phyloP scores from a whole-genome alignment of 2,113 vertebrate species.

The Cranoglanis bouderius region DNA sequence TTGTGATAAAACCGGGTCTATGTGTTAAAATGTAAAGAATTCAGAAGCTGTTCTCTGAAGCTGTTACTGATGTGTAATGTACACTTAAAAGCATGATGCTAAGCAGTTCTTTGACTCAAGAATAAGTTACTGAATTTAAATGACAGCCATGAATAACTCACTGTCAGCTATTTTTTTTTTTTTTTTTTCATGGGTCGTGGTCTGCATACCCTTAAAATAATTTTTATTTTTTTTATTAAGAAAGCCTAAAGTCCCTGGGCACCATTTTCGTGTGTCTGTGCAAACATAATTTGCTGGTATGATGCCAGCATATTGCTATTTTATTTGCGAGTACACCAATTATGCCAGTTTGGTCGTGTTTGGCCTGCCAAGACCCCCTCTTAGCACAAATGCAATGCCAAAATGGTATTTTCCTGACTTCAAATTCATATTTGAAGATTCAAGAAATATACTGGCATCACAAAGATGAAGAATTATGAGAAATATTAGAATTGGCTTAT shows the following conservation, averaged over 20 bases:
- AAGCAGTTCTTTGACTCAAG: slow-evolving; percentile 8
- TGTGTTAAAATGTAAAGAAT: not conserved
- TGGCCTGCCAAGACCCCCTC: not conserved
- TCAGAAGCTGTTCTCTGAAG: not conserved
- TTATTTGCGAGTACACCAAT: not conserved
- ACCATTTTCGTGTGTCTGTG: not conserved
- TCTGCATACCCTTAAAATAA: not conserved
- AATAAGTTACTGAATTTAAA: slow-evolving; percentile 12
- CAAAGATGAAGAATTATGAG: not conserved
- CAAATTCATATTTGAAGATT: not conserved
- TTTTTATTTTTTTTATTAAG: not conserved
- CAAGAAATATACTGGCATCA: not conserved
- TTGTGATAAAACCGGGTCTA: not conserved
- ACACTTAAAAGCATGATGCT: not conserved
- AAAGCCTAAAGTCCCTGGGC: not conserved
- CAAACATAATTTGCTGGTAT: not conserved
- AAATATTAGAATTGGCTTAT: not conserved
- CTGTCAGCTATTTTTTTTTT: not conserved
- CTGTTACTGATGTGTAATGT: not conserved
- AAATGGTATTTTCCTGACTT: not conserved
- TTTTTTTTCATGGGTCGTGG: not conserved
- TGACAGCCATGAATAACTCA: not conserved
- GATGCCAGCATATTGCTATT: not conserved
- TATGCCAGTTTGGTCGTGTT: not conserved
- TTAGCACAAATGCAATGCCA: not conserved